Evolutionary conservation across 2,888 invertebrate genomes (phyloP), one percentile per base, ranked within the genome.

Genomic region (Tupiocoris notatus): DNA sequence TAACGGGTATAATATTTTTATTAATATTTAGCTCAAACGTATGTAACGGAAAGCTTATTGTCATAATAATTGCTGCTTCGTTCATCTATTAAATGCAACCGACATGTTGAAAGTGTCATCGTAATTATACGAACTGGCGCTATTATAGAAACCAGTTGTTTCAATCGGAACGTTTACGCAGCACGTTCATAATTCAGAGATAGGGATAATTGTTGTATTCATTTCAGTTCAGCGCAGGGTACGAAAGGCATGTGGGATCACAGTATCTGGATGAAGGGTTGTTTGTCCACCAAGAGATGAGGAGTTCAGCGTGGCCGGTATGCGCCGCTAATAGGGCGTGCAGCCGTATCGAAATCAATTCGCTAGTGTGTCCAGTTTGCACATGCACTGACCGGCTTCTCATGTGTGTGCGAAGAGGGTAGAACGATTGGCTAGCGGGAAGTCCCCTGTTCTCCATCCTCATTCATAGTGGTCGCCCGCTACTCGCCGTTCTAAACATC

Each of bases 341-440:
- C 71, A 65, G 73, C 23, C 56, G 77, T 77, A 77, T 78, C 77
- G 76, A 77, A 77, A 78, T 78, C 78, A 78, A 78, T 78, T 78
- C 76, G 73, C 78, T 76, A 78, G 67, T 68, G 70, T 73, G 65
- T 75, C 76, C 12, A 39, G 70, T 3, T 12, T 39, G 39, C 39
- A 39, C 39, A 39, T 39, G 39, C 39, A 39, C 39, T 39, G 39
- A 39, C 39, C 12, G 39, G 39, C 3, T 12, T 39, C 3, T 39
- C 39, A 3, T 39, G 39, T 12, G 39, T 7, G 39, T 39, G 39
- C 39, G 39, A 39, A 61, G 75, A 17, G 75, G 58, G 75, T 20
- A 16, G 59, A 18, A 17, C 17, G 25, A 17, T 24, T 17, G 20
- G 65, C n/a, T 65, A n/a, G 65, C 23, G 23, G 66, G 66, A 24